phyloP scores from a whole-genome alignment of 2,888 invertebrate species.

The Euplexia lucipara region DNA sequence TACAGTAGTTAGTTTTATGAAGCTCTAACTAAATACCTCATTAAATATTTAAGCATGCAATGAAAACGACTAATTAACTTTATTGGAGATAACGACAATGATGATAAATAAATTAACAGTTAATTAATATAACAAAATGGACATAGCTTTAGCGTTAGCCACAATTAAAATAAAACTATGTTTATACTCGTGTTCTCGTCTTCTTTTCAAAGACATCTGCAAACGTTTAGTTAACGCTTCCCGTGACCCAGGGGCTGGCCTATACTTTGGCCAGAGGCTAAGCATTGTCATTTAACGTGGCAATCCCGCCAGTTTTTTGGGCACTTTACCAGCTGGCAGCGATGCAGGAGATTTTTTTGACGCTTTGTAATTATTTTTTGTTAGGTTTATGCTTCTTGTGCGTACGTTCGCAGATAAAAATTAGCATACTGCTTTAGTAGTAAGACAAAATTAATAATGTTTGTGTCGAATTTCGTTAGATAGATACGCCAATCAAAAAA shows the following conservation, averaged over 20 bases:
- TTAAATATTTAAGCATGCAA: conserved; percentile 6
- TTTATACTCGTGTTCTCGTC: no score
- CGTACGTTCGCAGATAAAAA: conserved; percentile 43
- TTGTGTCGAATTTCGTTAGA: conserved; percentile 40
- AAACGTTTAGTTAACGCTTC: no score
- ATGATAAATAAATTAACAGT: conserved; percentile 30
- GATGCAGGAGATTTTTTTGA: no score
- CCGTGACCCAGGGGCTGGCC: no score
- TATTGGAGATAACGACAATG: conserved; percentile 5
- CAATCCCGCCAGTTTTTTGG: no score
- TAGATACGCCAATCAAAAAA: conserved; percentile 17
- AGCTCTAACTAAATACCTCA: conserved; percentile 27
- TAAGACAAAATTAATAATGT: conserved; percentile 37
- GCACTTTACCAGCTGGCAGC: no score
- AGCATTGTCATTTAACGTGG: no score
- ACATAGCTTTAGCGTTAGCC: conserved; percentile 8
- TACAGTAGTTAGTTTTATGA: neutral
- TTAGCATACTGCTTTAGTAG: conserved; percentile 28
- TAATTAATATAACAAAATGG: conserved; percentile 32
- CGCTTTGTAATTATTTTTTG: conserved; percentile 22
- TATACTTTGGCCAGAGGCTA: no score
- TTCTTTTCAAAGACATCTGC: no score
- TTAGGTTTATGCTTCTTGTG: conserved; percentile 18
- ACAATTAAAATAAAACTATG: conserved; percentile 12
- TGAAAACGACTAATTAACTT: conserved; percentile 22